phyloP scores from a whole-genome alignment of 2,888 invertebrate genomes.

The Melanophora roralis region DNA sequence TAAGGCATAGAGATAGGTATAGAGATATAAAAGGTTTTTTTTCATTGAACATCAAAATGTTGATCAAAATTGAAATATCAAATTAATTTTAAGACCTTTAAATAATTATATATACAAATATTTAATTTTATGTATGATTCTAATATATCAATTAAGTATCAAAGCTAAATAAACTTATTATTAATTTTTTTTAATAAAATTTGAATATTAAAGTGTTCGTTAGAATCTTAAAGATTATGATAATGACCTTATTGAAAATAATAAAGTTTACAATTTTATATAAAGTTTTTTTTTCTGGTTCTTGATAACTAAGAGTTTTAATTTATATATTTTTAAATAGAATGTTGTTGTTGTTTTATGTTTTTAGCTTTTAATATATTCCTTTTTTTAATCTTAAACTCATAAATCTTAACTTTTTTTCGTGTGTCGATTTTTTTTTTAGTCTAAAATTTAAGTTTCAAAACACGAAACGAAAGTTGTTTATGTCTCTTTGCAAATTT shows the following conservation, averaged over 20 bases:
- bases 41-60: too few relatives aligned
- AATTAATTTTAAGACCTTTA: too few relatives aligned
- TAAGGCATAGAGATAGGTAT: too few relatives aligned
- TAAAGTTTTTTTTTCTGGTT: too few relatives aligned
- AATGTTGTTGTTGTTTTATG: not conserved
- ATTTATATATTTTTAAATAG: not conserved
- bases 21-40: too few relatives aligned
- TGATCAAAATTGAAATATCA: too few relatives aligned
- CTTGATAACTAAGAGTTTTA: too few relatives aligned
- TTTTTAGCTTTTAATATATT: slow-evolving; percentile 13
- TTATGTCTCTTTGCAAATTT: slow-evolving; percentile 4
- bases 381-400: slow-evolving; percentile 10
- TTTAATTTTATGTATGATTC: not conserved
- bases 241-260: not conserved
- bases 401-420: slow-evolving; percentile 14
- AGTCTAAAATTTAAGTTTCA: slow-evolving; percentile 39
- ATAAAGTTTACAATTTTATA: not conserved
- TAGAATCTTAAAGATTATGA: not conserved
- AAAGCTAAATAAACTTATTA: not conserved
- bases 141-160: not conserved
- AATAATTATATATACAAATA: not conserved
- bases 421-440: not conserved
- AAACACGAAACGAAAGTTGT: slow-evolving; percentile 55
- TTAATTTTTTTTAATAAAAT: not conserved
- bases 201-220: not conserved